Evolutionary conservation across 2,797 vertebrate species (phyloP), one percentile per base, ranked within the genome.

Genomic region (Limnodromus scolopaceus): DNA sequence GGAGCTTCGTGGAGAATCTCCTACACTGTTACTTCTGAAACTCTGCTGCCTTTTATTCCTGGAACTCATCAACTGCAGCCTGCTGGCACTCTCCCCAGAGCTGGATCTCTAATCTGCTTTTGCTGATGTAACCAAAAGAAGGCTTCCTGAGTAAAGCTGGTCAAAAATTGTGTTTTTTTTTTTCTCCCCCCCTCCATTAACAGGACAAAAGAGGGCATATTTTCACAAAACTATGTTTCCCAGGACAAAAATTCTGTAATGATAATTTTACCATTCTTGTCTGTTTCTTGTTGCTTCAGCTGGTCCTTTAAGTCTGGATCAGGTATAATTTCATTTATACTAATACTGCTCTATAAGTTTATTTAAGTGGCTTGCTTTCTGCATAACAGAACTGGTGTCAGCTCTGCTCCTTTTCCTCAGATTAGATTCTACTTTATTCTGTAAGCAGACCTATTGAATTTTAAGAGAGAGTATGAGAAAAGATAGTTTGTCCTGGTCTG

Each of bases 21-120:
- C 79, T 51, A 79, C 63, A 48, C 79, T 84, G 68, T 89, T 93
- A 51, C 48, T 86, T 84, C 66, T 92, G 88, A 81, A 96, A 86
- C 53, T 94, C 68, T 88, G 22, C 74, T 96, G 72, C 79, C 65
- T 95, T 95, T 96, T 94, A 92, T 91, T 95, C 79, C 91, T 95
- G 71, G 81, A 95, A 85, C 84, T 93, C 89, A 91, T 93, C 90
- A 89, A 76, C 84, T 93, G 64, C 66, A 94, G 61, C 77, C 84
- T 89, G 71, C 81, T 93, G 92, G 90, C 87, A 92, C 38, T 43
- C 57, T 96, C 85, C 93, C 84, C 81, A 90, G 90, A 95, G 88
- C 68, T 93, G 76, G 51, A 84, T 94, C 88, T 89, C 87, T 93
- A 96, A 88, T 87, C 89, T 86, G 78, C 64, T 95, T 95, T 91